Base-by-base conservation (phyloP, 2,888 invertebrate genomes). In the Eupithecia pulchellata region DNA sequence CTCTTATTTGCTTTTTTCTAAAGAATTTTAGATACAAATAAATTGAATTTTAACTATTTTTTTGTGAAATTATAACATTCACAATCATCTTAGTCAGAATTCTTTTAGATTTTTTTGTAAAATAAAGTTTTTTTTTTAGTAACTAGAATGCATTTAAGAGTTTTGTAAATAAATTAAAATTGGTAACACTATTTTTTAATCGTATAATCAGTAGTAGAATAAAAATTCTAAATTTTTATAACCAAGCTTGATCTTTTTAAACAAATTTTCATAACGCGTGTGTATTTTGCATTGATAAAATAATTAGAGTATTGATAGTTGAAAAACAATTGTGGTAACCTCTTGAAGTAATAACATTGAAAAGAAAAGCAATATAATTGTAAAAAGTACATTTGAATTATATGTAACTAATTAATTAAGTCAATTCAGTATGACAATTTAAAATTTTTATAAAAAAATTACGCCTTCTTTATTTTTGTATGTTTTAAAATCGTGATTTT, bases 121-220 rank as follows among this genome's bases (percentile, higher is more conserved):
- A 64, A 67, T 9, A 42, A 60, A 47, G 25, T 74, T 61, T 74
- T 76, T 78, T 70, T 73, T 71, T 72, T 66, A 64, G 39, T 36
- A 79, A 75, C 9, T 17, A 1, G 72, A 77, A 79, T 64, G 86
- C 87, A 87, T 80, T 78, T 86, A 88, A 91, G 93, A 92, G 93
- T 93, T 94, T 87, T 93, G 93, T 93, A 94, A 84, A 94, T 94
- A 93, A 90, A 89, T 87, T 88, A 84, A 88, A 93, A 93, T 94
- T 93, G 93, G 92, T 93, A 78, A 92, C 64, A 20, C 55, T 69
- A 67, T 67, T 80, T 74, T 85, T 82, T 84, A 83, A 81, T 84
- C 87, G 79, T 87, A 87, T 73, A 85, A 85, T 82, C 83, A 64
- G 86, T 91, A 91, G 89, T 83, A 82, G 84, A 83, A 68, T 69